These are phyloP conservation scores for Corythoichthys haematopterus DNA, from an alignment of 2,113 vertebrate genomes.

Conservation along the genomic window DNA sequence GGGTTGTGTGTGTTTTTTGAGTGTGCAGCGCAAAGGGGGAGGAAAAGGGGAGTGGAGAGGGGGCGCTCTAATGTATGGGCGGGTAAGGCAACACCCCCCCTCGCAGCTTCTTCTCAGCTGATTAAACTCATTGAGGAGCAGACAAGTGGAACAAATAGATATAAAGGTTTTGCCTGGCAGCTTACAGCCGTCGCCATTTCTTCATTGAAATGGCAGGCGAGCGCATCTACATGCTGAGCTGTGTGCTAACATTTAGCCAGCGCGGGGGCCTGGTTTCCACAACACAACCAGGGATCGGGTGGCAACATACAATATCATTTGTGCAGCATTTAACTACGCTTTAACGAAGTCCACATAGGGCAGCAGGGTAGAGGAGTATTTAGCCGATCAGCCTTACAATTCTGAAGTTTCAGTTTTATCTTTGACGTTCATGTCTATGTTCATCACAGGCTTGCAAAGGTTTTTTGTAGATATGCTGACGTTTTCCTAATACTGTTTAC, in stretches of 20 bases:
- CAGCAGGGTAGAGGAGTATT: neutral
- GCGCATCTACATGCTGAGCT: conserved; percentile 62
- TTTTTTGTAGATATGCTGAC: too few relatives aligned
- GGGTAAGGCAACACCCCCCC: conserved; percentile 73
- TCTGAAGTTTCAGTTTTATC: neutral
- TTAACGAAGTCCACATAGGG: neutral
- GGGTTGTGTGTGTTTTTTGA: conserved; percentile 60
- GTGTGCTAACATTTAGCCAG: conserved; percentile 65
- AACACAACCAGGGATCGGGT: conserved; percentile 48
- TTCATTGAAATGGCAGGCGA: conserved; percentile 71
- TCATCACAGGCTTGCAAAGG: too few relatives aligned
- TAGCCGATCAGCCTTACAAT: neutral
- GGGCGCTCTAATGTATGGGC: conserved; percentile 75
- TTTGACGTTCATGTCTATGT: neutral
- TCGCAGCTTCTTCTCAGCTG: conserved; percentile 79
- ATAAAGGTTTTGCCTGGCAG: conserved; percentile 76
- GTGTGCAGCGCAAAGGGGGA: conserved; percentile 57
- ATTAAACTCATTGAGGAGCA: conserved; percentile 81
- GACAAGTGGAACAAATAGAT: conserved; percentile 79
- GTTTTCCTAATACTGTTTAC: too few relatives aligned
- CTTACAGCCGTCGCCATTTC: conserved; percentile 76
- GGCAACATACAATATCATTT: conserved; percentile 36
- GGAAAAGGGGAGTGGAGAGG: conserved; percentile 24
- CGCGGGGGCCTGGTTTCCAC: conserved; percentile 56
- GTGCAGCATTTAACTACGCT: conserved; percentile 21